These are phyloP conservation scores for Zaprionus davidi DNA, from an alignment of 1,140 invertebrate genomes.

Conservation along the genomic window DNA sequence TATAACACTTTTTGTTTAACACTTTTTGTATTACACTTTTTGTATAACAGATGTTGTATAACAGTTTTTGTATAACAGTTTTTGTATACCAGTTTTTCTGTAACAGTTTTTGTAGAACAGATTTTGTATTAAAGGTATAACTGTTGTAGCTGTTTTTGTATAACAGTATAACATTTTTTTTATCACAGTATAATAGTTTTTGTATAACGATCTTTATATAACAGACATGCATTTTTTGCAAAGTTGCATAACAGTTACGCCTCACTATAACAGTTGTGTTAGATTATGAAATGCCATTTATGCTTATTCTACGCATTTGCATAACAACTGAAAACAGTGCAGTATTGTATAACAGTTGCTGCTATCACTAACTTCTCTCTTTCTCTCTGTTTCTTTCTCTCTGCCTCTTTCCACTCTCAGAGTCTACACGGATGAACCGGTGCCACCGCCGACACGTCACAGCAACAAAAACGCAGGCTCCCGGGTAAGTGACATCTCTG, in stretches of 20 bases:
- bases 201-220: not conserved
- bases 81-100: not conserved
- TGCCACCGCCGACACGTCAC: slow-evolving; percentile 51
- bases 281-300: not conserved
- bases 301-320: not conserved
- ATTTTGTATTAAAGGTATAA: not conserved
- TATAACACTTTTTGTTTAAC: not conserved
- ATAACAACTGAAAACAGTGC: not conserved
- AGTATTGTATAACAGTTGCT: slow-evolving; percentile 4
- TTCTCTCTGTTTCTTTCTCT: not conserved
- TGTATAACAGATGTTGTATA: not conserved
- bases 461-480: slow-evolving; percentile 28
- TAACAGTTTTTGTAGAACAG: not conserved
- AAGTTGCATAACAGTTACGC: not conserved
- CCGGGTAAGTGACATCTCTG: slow-evolving; percentile 44
- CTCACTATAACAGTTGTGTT: not conserved
- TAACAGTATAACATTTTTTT: too few species aligned
- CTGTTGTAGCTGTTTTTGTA: not conserved
- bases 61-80: not conserved
- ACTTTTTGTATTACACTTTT: not conserved
- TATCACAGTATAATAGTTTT: not conserved
- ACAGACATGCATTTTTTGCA: not conserved
- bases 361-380: not conserved
- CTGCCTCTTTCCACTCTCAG: slow-evolving; percentile 29
- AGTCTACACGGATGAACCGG: slow-evolving; percentile 67